These are phyloP conservation scores for Cichlasoma orientale DNA, from an alignment of 2,797 vertebrate species.

Conservation along the genomic window DNA sequence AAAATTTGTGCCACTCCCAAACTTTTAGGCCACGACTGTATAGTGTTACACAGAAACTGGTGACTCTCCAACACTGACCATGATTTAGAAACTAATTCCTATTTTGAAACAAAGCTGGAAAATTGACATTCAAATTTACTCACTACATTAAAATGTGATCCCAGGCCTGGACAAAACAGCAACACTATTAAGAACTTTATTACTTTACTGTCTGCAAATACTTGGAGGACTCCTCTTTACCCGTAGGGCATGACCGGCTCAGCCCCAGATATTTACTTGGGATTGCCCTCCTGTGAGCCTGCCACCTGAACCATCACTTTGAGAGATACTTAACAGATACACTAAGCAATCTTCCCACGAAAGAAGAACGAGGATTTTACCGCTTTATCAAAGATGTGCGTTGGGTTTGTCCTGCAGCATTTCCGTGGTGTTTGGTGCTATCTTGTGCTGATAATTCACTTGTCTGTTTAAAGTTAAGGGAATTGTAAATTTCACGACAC, in stretches of 20 bases:
- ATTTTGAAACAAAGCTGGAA: too few relatives aligned
- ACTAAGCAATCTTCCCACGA: too few relatives aligned
- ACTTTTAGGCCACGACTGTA: too few relatives aligned
- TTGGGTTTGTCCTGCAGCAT: slow-evolving; percentile 68
- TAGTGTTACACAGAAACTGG: neutral
- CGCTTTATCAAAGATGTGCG: slow-evolving; percentile 67
- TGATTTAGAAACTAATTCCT: neutral
- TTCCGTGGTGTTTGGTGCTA: slow-evolving; percentile 63
- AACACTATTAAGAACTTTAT: neutral
- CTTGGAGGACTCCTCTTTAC: too few relatives aligned
- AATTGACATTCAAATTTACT: neutral
- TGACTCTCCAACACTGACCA: neutral
- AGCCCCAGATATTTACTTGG: too few relatives aligned
- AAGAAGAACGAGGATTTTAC: neutral
- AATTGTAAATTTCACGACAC: slow-evolving; percentile 69
- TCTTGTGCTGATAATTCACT: slow-evolving; percentile 75
- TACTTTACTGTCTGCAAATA: neutral
- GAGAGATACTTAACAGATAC: too few relatives aligned
- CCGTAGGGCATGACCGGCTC: too few relatives aligned
- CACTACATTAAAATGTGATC: neutral
- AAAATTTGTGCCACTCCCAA: too few relatives aligned
- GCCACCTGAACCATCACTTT: too few relatives aligned
- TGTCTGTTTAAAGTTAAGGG: slow-evolving; percentile 66
- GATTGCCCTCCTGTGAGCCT: too few relatives aligned
- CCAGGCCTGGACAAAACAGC: neutral